phyloP scores from a whole-genome alignment of 30 jellyfish, hydroid and myxozoan genomes.

The Pelagia noctiluca region DNA sequence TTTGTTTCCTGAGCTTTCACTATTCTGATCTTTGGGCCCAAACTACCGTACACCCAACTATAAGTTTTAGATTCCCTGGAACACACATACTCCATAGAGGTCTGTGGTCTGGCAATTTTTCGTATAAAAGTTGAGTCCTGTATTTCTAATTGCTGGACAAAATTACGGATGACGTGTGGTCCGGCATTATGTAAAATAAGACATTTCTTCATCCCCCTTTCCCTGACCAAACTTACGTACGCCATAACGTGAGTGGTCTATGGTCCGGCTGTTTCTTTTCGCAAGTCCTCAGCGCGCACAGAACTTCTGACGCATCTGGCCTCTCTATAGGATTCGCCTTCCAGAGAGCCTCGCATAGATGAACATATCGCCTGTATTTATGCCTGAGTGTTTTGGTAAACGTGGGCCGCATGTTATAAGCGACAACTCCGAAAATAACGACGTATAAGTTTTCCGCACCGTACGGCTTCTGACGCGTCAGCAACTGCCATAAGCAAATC shows the following conservation, averaged over 20 bases:
- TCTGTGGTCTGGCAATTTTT: too few relatives aligned
- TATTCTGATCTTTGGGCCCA: too few relatives aligned
- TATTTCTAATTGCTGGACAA: too few relatives aligned
- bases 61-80: too few relatives aligned
- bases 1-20: too few relatives aligned
- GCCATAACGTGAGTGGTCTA: slow-evolving; percentile 54
- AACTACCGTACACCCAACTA: too few relatives aligned
- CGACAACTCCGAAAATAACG: slow-evolving; percentile 97
- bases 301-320: slow-evolving; percentile 87
- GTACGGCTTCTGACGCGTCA: slow-evolving; percentile 95
- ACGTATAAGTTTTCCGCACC: slow-evolving; percentile 97
- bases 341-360: slow-evolving; percentile 90
- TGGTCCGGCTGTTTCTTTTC: slow-evolving; percentile 26
- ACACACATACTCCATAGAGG: too few relatives aligned
- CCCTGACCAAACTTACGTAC: slow-evolving; percentile 46
- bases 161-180: too few relatives aligned
- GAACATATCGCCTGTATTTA: slow-evolving; percentile 73
- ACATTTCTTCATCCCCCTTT: too few relatives aligned
- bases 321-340: slow-evolving; percentile 88
- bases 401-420: slow-evolving; percentile 90
- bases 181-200: too few relatives aligned
- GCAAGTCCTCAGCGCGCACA: slow-evolving; percentile 63
- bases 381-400: slow-evolving; percentile 72
- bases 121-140: too few relatives aligned
- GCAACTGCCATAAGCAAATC: slow-evolving; percentile 96